A percentile compares a stretch with the other conserved stretches of the same genome.
These are phyloP conservation scores for Cepaea nemoralis DNA, from an alignment of 1,140 invertebrate species.

Conservation along the genomic window DNA sequence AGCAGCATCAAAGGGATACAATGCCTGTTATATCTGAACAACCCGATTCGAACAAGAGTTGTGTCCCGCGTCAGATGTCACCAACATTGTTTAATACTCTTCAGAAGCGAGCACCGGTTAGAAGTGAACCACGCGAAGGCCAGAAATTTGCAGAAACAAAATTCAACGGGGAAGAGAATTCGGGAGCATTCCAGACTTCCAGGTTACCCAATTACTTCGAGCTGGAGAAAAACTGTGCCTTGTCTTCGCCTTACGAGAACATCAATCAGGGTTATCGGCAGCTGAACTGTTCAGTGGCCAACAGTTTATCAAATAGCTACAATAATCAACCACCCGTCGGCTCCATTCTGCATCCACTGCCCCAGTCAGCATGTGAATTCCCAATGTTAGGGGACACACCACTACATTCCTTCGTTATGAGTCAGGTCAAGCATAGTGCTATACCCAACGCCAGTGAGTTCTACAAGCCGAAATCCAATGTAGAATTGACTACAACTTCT, in stretches of 20 bases:
- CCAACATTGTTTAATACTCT: background rate
- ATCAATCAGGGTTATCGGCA: background rate
- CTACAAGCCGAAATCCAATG: too few species aligned
- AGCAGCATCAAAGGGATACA: background rate
- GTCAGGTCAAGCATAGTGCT: background rate
- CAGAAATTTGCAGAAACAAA: constrained; percentile 9
- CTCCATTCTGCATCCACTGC: background rate
- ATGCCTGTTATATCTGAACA: background rate
- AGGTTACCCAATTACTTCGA: constrained; percentile 17
- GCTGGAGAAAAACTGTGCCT: constrained; percentile 22
- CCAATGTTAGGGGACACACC: background rate
- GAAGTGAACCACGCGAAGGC: background rate
- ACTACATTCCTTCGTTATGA: constrained; percentile 25
- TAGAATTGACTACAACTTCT: background rate
- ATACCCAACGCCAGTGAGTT: constrained; percentile 8
- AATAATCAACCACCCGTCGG: background rate
- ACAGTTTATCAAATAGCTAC: background rate
- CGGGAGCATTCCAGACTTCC: background rate
- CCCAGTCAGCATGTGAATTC: background rate
- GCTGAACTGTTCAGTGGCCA: background rate
- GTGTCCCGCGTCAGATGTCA: background rate
- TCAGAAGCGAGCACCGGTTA: background rate
- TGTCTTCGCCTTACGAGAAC: background rate
- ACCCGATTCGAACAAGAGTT: background rate
- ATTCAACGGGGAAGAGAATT: constrained; percentile 16